Base-by-base conservation (phyloP, 2,797 vertebrate species). In the Sebastes steindachneri region DNA sequence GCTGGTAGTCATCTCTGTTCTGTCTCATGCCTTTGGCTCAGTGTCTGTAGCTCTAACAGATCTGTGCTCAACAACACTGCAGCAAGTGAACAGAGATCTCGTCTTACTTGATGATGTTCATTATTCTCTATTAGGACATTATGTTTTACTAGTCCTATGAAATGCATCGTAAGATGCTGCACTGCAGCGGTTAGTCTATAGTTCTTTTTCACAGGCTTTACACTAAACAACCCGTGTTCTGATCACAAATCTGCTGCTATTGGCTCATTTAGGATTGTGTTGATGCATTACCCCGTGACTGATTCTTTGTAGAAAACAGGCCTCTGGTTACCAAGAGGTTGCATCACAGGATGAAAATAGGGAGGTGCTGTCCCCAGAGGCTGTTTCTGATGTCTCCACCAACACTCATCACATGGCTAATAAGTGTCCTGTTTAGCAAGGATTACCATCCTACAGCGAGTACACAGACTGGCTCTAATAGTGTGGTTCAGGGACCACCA, bases 311-410 rank as follows among this genome's bases (percentile, higher is more conserved):
- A 45, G 29, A 65, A 73, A 87, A 45, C 77, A 75, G 26, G 65
- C 75, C 79, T 33, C 54, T 75, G 76, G 86, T 87, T 87, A 83
- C 81, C 25, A 26, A 45, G 73, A 55, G 23, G 77, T 86, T 90
- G 89, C 86, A 86, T 90, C 89, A 87, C 62, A 75, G 63, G 74
- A 77, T 80, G 76, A 26, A 79, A 73, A 75, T 25, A 59, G 77
- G 75, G 83, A 85, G 84, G 68, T 63, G 65, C 51, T 28, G 63
- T 80, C 76, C 63, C 82, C 59, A 9, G 55, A 78, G 73, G 82
- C 45, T 9, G 58, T 53, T 76, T 72, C 51, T 73, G 68, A 69
- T 79, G 60, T 63, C 54, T 78, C 55, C 67, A 76, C 67, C 64
- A 75, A 25, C 76, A 31, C 68, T 67, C 81, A 68, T 86, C 79